These are phyloP conservation scores for Patella depressa DNA, from an alignment of 2,888 invertebrate genomes.

Conservation along the genomic window DNA sequence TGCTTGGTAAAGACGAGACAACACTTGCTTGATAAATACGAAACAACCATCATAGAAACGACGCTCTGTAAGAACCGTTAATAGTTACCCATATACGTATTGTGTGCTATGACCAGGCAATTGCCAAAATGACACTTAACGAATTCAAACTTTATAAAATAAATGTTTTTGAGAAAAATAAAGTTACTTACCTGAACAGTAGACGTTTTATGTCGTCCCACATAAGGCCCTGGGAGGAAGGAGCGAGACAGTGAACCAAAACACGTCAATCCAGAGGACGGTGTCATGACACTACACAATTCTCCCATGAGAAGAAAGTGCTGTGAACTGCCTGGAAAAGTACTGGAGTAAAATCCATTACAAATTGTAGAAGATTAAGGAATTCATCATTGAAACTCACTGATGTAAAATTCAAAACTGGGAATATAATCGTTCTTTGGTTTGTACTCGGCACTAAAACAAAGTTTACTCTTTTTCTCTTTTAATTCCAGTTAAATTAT, in stretches of 20 bases:
- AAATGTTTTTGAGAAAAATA: background rate
- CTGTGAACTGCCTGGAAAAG: conserved; percentile 4
- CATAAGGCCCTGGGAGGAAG: conserved; percentile 11
- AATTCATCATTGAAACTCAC: conserved; percentile 1
- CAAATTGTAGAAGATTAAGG: background rate
- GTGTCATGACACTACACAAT: conserved; percentile 5
- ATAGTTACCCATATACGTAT: too few relatives aligned
- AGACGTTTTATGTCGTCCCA: background rate
- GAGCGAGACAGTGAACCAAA: conserved; percentile 14
- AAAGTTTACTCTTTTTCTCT: too few relatives aligned
- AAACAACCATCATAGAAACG: too few relatives aligned
- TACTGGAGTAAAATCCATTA: background rate
- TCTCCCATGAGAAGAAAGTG: conserved; percentile 3
- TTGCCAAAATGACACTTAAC: too few relatives aligned
- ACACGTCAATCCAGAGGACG: conserved; percentile 3
- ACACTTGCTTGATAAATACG: too few relatives aligned
- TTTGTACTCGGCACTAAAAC: too few relatives aligned
- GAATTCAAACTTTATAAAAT: background rate
- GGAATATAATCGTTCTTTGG: too few relatives aligned
- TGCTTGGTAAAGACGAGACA: too few relatives aligned
- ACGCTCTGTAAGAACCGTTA: too few relatives aligned
- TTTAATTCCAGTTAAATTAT: too few relatives aligned
- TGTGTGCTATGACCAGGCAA: too few relatives aligned
- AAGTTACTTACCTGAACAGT: background rate
- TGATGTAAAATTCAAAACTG: background rate